Evolutionary conservation across 2,888 invertebrate species (phyloP), one percentile per base, ranked within the genome.

Genomic region (Ormyrus rosae): DNA sequence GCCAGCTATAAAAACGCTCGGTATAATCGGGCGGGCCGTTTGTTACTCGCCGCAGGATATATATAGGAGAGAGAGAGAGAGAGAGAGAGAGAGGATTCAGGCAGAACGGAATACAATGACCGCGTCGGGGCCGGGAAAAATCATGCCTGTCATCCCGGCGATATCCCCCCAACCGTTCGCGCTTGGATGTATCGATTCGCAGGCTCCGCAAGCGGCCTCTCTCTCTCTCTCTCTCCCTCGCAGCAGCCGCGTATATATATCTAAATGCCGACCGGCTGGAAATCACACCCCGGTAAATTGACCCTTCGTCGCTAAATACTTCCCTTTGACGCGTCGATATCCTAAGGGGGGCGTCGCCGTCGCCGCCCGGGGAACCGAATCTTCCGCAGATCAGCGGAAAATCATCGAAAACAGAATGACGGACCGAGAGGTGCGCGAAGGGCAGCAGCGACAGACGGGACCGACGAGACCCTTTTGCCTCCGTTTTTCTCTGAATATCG

Each of bases 281-380:
- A 87, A 88, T 88, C 88, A 87, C 88, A 89, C 87, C 88, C 87
- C 86, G 88, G 84, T 87, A 88, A 88, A 88, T 89, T 87, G 87
- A 89, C 87, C 89, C 86, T 85, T 86, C 85, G 85, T 85, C 84
- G 85, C 87, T 88, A 88, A 88, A 89, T 87, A 87, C 85, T 85
- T 87, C 85, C 88, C 87, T 87, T 88, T 86, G 87, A 88, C 88
- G 80, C 83, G 81, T 84, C 83, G 83, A 77, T 77, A 19, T 19
- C 73, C 63, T 19, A 19, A 19, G 19, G 19, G 19, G 19, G 19
- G 0, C 19, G 19, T 19, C 19, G 19, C 19, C 19, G 19, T 2
- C 19, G 19, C 19, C 19, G 19, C 19, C 19, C 19, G 19, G 19
- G 19, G 19, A 19, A 19, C 19, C 75, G 8, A 45, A 6, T 68